Evolutionary conservation across 2,797 vertebrate species (phyloP).

Genomic region (Ctenochaetus hawaiiensis): DNA sequence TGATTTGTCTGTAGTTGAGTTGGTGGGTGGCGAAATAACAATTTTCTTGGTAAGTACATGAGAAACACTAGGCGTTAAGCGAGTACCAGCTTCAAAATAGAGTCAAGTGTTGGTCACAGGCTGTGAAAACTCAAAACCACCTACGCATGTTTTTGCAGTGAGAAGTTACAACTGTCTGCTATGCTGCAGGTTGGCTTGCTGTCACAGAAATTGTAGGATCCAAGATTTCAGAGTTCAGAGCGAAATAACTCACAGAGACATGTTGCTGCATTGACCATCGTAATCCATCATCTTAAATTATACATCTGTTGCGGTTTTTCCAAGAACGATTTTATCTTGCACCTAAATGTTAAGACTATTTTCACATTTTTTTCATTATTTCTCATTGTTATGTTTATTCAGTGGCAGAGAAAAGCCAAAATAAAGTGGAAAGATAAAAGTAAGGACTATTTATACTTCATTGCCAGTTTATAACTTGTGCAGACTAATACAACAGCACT

Average conservation of each 20-base stretch:
- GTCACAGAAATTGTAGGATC: slow-evolving; percentile 1
- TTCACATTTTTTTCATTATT: slow-evolving; percentile 22
- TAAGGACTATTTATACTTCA: neutral
- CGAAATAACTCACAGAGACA: slow-evolving; percentile 24
- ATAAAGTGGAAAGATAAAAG: slow-evolving; percentile 9
- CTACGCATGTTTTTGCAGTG: neutral
- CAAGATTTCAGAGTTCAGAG: slow-evolving; percentile 23
- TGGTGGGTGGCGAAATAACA: slow-evolving; percentile 1
- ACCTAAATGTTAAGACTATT: slow-evolving; percentile 14
- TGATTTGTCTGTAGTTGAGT: neutral
- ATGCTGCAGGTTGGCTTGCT: slow-evolving; percentile 6
- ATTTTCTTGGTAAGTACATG: slow-evolving; percentile 11
- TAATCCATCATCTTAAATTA: slow-evolving; percentile 41
- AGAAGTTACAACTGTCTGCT: slow-evolving; percentile 17
- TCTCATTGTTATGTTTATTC: slow-evolving; percentile 28
- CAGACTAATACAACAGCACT: neutral
- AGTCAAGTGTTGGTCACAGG: slow-evolving; percentile 16
- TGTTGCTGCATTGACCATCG: slow-evolving; percentile 17
- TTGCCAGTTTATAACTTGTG: slow-evolving; percentile 3
- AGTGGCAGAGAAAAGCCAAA: slow-evolving; percentile 13
- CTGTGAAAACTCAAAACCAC: slow-evolving; percentile 16
- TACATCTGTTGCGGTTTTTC: slow-evolving; percentile 4
- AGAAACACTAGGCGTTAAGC: slow-evolving; percentile 8
- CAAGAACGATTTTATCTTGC: slow-evolving; percentile 25
- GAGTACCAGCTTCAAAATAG: slow-evolving; percentile 2